Evolutionary conservation across 2,113 vertebrate genomes (phyloP), one percentile per base, ranked within the genome.

Genomic region (Poeciliopsis turrubarensis): DNA sequence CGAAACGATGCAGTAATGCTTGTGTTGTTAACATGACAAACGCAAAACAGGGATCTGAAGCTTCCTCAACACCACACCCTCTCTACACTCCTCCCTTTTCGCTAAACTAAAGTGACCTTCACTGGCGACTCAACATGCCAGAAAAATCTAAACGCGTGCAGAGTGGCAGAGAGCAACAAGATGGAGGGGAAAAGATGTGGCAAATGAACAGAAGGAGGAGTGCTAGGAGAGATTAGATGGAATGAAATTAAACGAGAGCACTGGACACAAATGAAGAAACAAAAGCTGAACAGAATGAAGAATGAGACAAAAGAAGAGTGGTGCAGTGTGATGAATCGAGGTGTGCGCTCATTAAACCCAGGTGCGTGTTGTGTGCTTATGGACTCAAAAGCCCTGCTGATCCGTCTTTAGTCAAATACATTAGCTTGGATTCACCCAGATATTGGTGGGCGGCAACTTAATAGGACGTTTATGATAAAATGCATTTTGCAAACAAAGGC

Each of bases 91-190:
- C 77, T 75, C 32, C 34, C 72, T 60, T 5, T 8, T 78, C 78
- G 65, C 67, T 54, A 82, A 89, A 79, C 81, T 68, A 73, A 86
- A 87, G 87, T 90, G 87, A 92, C 92, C 92, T 92, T 93, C 91
- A 91, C 60, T 26, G 41, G 81, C 22, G 30, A 81, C 80, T 84
- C 76, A 73, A 78, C 81, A 66, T 73, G 75, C 68, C 13, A 37
- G 79, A 89, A 88, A 77, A 89, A 51, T 65, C 62, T 22, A 70
- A 77, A 86, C 37, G 30, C 47, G 77, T 37, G 44, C 65, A 47
- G 78, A 76, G 68, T 32, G 65, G 65, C 64, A 57, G 22, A 17
- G 68, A 54, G 65, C 68, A 32, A 69, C 4, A 10, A n/a, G 73
- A 68, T 32, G 17, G 31, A 72, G 70, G 39, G 72, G 31, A 61